phyloP scores from a whole-genome alignment of 2,797 vertebrate species.

The Myotis vivesi region DNA sequence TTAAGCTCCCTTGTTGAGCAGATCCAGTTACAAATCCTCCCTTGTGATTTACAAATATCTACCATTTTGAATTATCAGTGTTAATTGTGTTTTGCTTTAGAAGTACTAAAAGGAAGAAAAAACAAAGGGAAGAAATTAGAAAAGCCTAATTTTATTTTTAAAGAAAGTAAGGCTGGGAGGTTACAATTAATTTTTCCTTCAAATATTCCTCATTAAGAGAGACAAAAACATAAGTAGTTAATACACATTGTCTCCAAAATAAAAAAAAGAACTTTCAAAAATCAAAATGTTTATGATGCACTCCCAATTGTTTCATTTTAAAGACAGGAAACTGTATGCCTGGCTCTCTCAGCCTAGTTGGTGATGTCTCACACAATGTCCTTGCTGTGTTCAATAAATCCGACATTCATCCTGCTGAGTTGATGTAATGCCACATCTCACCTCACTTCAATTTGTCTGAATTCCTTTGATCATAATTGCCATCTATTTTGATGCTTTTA shows the following conservation, averaged over 20 bases:
- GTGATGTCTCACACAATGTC: slow-evolving; percentile 46
- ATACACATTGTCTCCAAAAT: not conserved
- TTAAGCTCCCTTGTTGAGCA: not conserved
- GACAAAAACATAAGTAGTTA: not conserved
- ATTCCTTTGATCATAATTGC: slow-evolving; percentile 58
- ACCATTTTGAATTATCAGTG: not conserved
- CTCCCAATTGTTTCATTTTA: not conserved
- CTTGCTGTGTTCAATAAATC: slow-evolving; percentile 63
- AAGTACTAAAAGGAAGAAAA: not conserved
- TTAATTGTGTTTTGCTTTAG: slow-evolving; percentile 17
- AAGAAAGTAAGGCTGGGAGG: not conserved
- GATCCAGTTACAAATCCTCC: not conserved
- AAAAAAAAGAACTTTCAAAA: slow-evolving; percentile 35
- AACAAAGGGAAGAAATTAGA: not conserved
- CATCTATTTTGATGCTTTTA: slow-evolving; percentile 47
- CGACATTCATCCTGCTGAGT: slow-evolving; percentile 22
- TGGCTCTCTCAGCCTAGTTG: not conserved
- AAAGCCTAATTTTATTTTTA: not conserved
- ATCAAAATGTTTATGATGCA: not conserved
- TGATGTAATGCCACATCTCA: slow-evolving; percentile 55
- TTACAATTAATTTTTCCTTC: slow-evolving; percentile 1
- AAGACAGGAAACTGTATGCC: not conserved
- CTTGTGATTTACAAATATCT: not conserved
- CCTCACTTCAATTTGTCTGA: slow-evolving; percentile 49
- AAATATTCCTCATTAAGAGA: not conserved